A percentile compares a stretch with the other conserved stretches of the same genome.
Conservation (phyloP, 2,888 invertebrate species). For the Tyria jacobaeae region DNA sequence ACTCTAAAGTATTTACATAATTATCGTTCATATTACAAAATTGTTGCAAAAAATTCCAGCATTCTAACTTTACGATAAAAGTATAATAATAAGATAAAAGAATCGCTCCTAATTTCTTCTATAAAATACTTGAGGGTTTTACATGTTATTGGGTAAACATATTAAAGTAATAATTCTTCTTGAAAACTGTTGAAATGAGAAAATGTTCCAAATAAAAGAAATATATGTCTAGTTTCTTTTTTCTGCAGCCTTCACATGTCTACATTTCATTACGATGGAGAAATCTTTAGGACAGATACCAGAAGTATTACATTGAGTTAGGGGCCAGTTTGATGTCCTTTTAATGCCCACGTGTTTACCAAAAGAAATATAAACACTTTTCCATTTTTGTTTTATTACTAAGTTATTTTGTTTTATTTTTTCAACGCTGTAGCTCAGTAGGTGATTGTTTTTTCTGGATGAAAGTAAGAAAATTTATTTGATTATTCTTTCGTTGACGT, state of each 20-base stretch:
- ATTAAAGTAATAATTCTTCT: conserved; percentile 21
- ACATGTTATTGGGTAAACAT: conserved; percentile 27
- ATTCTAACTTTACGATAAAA: conserved; percentile 20
- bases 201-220: not conserved
- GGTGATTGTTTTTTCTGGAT: not conserved
- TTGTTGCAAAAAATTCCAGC: conserved; percentile 11
- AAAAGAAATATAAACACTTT: not conserved
- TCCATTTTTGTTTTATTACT: not conserved
- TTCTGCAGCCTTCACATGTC: conserved; percentile 5
- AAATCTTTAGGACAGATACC: not conserved
- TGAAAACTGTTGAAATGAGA: conserved; percentile 11
- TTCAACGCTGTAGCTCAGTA: not conserved
- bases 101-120: conserved; percentile 31
- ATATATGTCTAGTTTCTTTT: not conserved
- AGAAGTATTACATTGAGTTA: not conserved
- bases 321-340: not conserved
- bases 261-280: not conserved
- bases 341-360: not conserved
- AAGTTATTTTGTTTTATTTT: not conserved
- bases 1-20: not conserved
- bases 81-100: conserved; percentile 26
- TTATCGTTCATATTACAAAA: conserved; percentile 14
- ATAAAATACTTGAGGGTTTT: conserved; percentile 29
- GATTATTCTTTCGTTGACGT: no score
- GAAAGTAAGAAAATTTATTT: no score